phyloP scores from a whole-genome alignment of 2,888 invertebrate species.

The Sepiola atlantica region DNA sequence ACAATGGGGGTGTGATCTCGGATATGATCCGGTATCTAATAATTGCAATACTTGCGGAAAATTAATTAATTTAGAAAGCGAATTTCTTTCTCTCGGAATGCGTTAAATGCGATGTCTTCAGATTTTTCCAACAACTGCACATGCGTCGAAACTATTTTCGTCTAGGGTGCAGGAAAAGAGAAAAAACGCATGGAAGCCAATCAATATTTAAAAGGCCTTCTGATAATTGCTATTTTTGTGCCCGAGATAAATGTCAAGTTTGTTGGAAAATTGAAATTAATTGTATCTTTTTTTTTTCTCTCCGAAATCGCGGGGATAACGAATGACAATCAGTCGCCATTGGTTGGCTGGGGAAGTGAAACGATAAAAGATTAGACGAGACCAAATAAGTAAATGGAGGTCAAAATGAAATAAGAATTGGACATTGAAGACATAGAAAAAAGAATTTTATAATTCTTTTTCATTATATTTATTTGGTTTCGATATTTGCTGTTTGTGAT shows the following conservation, averaged over 20 bases:
- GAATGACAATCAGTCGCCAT: neutral
- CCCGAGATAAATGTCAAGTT: neutral
- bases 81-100: neutral
- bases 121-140: neutral
- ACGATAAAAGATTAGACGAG: neutral
- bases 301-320: neutral
- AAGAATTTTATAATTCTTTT: neutral
- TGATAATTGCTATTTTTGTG: slow-evolving; percentile 4
- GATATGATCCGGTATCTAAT: neutral
- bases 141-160: neutral
- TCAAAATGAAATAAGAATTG: neutral
- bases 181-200: neutral
- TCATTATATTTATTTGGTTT: neutral
- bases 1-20: neutral
- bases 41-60: neutral
- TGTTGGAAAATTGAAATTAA: neutral
- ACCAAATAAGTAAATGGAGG: neutral
- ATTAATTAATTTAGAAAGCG: neutral
- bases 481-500: neutral
- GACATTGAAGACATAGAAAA: neutral
- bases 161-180: neutral
- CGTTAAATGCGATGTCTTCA: neutral
- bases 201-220: neutral
- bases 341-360: neutral
- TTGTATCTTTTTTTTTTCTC: neutral